Percentiles rank a stretch among this genome's conserved stretches.
These are phyloP conservation scores for Plebejus melissa DNA, from an alignment of 2,888 invertebrate species.

Conservation along the genomic window DNA sequence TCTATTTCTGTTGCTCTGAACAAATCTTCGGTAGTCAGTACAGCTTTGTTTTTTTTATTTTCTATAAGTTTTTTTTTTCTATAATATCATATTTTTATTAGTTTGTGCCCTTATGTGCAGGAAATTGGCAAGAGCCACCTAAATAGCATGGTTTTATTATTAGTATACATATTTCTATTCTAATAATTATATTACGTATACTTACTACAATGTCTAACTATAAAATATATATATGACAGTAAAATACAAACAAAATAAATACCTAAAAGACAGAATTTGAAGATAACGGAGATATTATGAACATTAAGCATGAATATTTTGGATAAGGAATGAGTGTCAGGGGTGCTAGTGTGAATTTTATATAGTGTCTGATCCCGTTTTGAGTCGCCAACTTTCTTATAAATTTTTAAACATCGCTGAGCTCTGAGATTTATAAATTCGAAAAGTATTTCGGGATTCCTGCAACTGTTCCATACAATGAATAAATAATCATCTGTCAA, in stretches of 20 bases:
- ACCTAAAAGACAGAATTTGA: neutral
- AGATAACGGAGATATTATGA: neutral
- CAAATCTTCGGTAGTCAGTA: too few relatives aligned
- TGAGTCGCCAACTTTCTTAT: slow-evolving; percentile 5
- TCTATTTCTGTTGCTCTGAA: too few relatives aligned
- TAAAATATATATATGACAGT: neutral
- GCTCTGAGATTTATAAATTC: neutral
- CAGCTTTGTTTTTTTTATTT: too few relatives aligned
- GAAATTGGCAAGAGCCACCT: too few relatives aligned
- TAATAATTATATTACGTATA: too few relatives aligned
- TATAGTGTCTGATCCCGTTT: neutral
- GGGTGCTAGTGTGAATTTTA: slow-evolving; percentile 2
- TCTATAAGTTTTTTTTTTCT: too few relatives aligned
- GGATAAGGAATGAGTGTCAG: slow-evolving; percentile 4
- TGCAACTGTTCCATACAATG: neutral
- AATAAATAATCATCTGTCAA: neutral
- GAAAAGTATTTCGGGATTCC: neutral
- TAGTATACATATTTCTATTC: too few relatives aligned
- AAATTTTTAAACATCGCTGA: slow-evolving; percentile 1
- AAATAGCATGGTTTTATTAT: too few relatives aligned
- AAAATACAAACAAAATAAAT: neutral
- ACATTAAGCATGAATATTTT: neutral
- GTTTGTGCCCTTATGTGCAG: too few relatives aligned
- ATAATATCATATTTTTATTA: too few relatives aligned
- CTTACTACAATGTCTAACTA: too few relatives aligned